Evolutionary conservation across 2,797 vertebrate species (phyloP).

Genomic region (Thunnus albacares): DNA sequence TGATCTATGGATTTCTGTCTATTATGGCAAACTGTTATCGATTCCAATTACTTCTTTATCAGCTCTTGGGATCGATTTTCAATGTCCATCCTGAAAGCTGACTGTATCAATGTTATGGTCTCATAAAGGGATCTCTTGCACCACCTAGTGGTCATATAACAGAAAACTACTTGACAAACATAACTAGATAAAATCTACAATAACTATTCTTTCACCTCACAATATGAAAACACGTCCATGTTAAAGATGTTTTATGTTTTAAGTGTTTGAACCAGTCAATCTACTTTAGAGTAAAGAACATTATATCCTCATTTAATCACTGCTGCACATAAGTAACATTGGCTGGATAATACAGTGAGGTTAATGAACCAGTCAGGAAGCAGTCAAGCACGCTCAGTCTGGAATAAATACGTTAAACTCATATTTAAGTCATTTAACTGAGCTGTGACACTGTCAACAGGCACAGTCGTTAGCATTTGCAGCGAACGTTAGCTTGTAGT

Average conservation of each 20-base stretch:
- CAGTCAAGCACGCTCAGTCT: not conserved
- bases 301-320: not conserved
- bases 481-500: conserved; percentile 56
- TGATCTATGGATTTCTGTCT: not conserved
- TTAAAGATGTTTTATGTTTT: not conserved
- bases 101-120: not conserved
- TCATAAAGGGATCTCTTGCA: conserved; percentile 34
- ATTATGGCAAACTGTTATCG: conserved; percentile 14
- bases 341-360: not conserved
- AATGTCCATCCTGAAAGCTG: not conserved
- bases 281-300: not conserved
- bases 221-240: not conserved
- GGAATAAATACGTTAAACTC: not conserved
- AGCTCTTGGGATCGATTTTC: conserved; percentile 18
- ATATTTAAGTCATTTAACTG: not conserved
- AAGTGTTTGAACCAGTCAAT: too few species aligned
- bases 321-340: not conserved
- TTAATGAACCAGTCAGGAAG: not conserved
- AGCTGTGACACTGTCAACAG: conserved; percentile 5
- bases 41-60: conserved; percentile 33
- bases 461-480: conserved; percentile 53
- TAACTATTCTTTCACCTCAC: not conserved
- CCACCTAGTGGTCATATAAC: conserved; percentile 62
- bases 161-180: not conserved
- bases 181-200: not conserved